Conservation (phyloP, 2,888 invertebrate genomes). For the Neocrepidodera transversa region DNA sequence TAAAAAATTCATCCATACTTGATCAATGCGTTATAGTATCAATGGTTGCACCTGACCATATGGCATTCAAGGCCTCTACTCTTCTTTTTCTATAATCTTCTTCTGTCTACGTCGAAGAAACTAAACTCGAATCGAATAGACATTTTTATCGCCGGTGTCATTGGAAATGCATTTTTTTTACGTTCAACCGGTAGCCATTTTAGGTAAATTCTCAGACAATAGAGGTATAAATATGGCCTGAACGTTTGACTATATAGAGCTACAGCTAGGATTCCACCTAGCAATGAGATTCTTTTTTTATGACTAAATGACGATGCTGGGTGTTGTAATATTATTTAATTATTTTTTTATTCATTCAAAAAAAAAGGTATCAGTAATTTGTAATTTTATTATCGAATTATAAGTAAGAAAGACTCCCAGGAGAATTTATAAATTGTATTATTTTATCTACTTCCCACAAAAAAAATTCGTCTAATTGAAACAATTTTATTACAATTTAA, state of each 20-base stretch:
- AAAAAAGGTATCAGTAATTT: neutral
- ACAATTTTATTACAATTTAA: no score
- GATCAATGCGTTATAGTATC: conserved; percentile 13
- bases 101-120: conserved; percentile 12
- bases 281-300: conserved; percentile 21
- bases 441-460: no score
- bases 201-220: conserved; percentile 42
- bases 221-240: conserved; percentile 37
- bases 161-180: conserved; percentile 35
- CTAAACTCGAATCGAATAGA: conserved; percentile 28
- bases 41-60: conserved; percentile 28
- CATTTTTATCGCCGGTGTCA: conserved; percentile 32
- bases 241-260: conserved; percentile 24
- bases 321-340: conserved; percentile 29
- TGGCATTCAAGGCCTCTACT: conserved; percentile 26
- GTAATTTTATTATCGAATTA: conserved; percentile 16
- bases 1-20: no score
- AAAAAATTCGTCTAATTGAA: no score
- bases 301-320: conserved; percentile 21
- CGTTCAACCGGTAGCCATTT: conserved; percentile 33
- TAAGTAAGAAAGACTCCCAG: no score
- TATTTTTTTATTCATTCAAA: conserved; percentile 14
- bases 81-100: conserved; percentile 11
- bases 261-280: conserved; percentile 12
- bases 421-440: no score